Evolutionary conservation across 2,888 invertebrate genomes (phyloP), one percentile per base, ranked within the genome.

Genomic region (Dicycla oo): DNA sequence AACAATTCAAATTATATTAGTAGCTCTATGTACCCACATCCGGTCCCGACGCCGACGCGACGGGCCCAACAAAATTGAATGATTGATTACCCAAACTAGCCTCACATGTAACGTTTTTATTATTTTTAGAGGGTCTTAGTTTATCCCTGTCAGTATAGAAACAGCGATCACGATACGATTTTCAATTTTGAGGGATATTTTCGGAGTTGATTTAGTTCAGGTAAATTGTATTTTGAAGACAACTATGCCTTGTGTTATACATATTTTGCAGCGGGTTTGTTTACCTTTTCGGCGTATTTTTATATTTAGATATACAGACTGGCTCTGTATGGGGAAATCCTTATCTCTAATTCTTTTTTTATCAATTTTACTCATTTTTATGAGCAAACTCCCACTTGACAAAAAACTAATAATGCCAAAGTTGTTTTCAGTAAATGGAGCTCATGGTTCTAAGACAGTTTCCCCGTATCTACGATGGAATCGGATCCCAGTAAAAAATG

Each of bases 81-180:
- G 87, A 86, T 86, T 82, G 86, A 86, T 87, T 79, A 82, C 78
- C 76, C 70, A 23, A 75, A 74, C 68, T 74, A 70, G 72, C 57
- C 64, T n/a, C 5, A 77, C 45, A 51, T 40, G 61, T 77, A 81
- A 81, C 60, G 30, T 79, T 78, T 78, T 82, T 77, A 80, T 78
- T 82, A 77, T 73, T 79, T 82, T 79, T 58, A 43, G 53, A 64
- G 38, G 49, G 60, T 51, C 60, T 63, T 49, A 49, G 30, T 63
- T 65, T 60, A 63, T 53, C 51, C 82, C 34, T 49, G 49, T 56
- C 40, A 15, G 57, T 65, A 53, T 40, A 60, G 0, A 26, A 68
- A 56, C 4, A 26, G 40, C 62, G 45, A 69, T 63, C 15, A 63
- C 47, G 45, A 70, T 51, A 77, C 23, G 34, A 63, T 70, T 82